A percentile compares a stretch with the other conserved stretches of the same genome.
These are phyloP conservation scores for Drosophila stalkeri DNA, from an alignment of 2,888 invertebrate species.

Conservation along the genomic window DNA sequence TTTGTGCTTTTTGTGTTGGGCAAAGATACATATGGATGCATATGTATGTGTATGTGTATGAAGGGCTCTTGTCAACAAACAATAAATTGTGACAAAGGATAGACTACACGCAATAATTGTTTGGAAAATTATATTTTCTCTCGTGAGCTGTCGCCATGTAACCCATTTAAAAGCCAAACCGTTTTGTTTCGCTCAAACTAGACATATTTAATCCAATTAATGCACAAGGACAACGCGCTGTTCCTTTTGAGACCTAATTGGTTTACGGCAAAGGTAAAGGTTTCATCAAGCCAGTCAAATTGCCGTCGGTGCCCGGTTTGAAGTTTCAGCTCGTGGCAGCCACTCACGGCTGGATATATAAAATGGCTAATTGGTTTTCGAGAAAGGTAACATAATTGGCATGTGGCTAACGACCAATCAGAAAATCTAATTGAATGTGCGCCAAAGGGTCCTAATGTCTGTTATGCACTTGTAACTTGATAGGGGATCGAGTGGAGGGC, in stretches of 20 bases:
- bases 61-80: constrained; percentile 4
- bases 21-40: not conserved
- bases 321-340: constrained; percentile 59
- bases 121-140: constrained; percentile 33
- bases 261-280: constrained; percentile 59
- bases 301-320: constrained; percentile 46
- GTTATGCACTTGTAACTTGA: constrained; percentile 20
- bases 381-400: constrained; percentile 70
- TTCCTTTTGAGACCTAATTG: constrained; percentile 68
- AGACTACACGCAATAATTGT: constrained; percentile 23
- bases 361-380: constrained; percentile 73
- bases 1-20: constrained; percentile 2
- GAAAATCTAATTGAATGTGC: constrained; percentile 63
- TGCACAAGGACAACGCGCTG: constrained; percentile 63
- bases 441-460: constrained; percentile 37
- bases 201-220: constrained; percentile 76
- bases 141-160: constrained; percentile 12
- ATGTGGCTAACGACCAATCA: constrained; percentile 63
- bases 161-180: constrained; percentile 42
- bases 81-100: constrained; percentile 1
- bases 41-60: not conserved
- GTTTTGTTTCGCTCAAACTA: constrained; percentile 68
- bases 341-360: constrained; percentile 41
- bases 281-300: constrained; percentile 43
- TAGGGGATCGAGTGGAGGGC: not conserved